A percentile compares a stretch with the other conserved stretches of the same genome.
Evolutionary conservation across 2,888 invertebrate genomes (phyloP).

Genomic region (Chironomus tentans): DNA sequence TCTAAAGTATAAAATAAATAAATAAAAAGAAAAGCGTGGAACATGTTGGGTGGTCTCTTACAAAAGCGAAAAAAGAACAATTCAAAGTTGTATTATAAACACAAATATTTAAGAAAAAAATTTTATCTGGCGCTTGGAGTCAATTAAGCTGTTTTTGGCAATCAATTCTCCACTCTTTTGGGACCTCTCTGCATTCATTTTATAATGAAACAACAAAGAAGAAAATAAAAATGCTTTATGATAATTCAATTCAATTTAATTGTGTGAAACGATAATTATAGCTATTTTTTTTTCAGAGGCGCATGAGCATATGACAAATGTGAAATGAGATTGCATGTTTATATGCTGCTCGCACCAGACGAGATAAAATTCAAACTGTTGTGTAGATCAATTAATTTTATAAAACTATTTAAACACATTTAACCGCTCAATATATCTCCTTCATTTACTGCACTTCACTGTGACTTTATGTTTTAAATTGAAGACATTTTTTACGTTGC

Average conservation of each 20-base stretch:
- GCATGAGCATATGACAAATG: no score
- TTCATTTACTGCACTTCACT: no score
- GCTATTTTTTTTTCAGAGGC: background rate
- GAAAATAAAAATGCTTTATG: slow-evolving; percentile 15
- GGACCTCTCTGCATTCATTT: background rate
- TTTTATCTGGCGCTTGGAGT: slow-evolving; percentile 23
- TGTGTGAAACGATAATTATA: background rate
- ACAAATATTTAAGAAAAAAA: slow-evolving; percentile 21
- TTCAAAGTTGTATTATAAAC: slow-evolving; percentile 21
- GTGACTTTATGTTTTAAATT: no score
- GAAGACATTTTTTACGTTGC: no score
- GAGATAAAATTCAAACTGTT: no score
- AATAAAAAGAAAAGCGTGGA: slow-evolving; percentile 25
- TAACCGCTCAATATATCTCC: no score
- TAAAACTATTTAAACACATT: no score
- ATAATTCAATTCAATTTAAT: slow-evolving; percentile 13
- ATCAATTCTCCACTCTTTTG: slow-evolving; percentile 12
- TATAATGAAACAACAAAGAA: background rate
- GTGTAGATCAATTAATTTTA: no score
- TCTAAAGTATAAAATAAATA: slow-evolving; percentile 18
- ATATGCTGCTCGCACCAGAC: no score
- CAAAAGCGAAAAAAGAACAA: slow-evolving; percentile 19
- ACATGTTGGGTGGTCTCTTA: slow-evolving; percentile 19
- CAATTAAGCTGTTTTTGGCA: slow-evolving; percentile 26
- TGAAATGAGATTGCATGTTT: no score